Base-by-base conservation (phyloP, 2,888 invertebrate genomes). In the Tenthredo livida region DNA sequence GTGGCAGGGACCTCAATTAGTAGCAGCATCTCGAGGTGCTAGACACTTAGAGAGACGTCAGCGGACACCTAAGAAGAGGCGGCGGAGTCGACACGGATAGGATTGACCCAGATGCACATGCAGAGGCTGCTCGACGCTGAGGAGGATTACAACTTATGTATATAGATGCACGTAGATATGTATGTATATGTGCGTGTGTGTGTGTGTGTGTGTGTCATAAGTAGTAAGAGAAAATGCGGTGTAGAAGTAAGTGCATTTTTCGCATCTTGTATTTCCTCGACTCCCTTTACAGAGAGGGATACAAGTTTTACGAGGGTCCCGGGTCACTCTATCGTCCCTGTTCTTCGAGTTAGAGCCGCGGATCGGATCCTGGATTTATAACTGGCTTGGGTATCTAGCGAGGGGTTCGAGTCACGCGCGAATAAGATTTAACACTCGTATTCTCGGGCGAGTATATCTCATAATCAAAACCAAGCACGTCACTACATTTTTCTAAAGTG, bases 321-420 rank as follows among this genome's bases (percentile, higher is more conserved):
- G 80, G 80, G 80, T 80, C 80, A 80, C 80, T 80, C 61, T 80
- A 80, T 80, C 80, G 80, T 80, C 61, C 58, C 61, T 61, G 80
- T 37, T 80, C 61, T 80, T 80, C 80, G 40, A 61, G 58, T 40
- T 58, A 21, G 21, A 61, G 61, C 37, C 61, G 40, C n/a, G 58
- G 58, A 80, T 80, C 80, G 80, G 58, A 6, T 40, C 58, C 21
- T 80, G 58, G 80, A 80, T 61, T 80, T 80, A 80, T 80, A 80
- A 80, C 78, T 61, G 50, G 29, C 77, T n/a, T 15, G 77, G 77
- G 33, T 77, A 29, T 77, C 77, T 54, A 77, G 78, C 78, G 61
- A 80, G 12, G 61, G 37, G 78, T 50, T 61, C 1, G 40, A 80
- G 37, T 80, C 78, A 80, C 78, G 78, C 78, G 78, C 78, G 58